Percentiles rank a stretch among this genome's conserved stretches.
phyloP scores from a whole-genome alignment of 2,888 invertebrate genomes.

The Ganaspis brasiliensis region DNA sequence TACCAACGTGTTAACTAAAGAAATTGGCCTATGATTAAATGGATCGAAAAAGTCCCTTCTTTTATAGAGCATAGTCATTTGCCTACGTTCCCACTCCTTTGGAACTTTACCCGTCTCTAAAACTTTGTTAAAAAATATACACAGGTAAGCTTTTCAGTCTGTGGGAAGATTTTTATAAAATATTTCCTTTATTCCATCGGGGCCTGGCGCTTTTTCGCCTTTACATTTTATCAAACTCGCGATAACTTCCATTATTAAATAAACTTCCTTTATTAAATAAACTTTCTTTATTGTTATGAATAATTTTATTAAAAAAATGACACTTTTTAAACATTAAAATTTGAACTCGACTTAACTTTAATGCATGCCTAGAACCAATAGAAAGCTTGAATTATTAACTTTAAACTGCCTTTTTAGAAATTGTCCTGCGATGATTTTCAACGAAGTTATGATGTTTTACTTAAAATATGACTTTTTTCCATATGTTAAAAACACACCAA shows the following conservation, averaged over 20 bases:
- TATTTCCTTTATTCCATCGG: too few relatives aligned
- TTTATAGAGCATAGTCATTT: slow-evolving; percentile 14
- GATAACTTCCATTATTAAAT: neutral
- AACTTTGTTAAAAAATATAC: slow-evolving; percentile 27
- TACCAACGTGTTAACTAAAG: neutral
- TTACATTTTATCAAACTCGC: slow-evolving; percentile 33
- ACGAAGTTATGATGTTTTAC: too few relatives aligned
- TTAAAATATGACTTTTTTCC: too few relatives aligned
- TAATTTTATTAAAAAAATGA: too few relatives aligned
- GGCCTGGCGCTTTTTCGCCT: slow-evolving; percentile 35
- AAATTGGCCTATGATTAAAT: slow-evolving; percentile 5
- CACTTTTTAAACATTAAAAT: too few relatives aligned
- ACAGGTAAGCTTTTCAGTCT: slow-evolving; percentile 10
- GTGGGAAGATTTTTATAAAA: too few relatives aligned
- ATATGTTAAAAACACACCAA: too few relatives aligned
- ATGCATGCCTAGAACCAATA: too few relatives aligned
- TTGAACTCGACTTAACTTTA: neutral
- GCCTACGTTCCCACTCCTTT: neutral
- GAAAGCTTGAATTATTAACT: neutral
- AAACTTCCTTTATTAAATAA: too few relatives aligned
- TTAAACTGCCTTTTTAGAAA: neutral
- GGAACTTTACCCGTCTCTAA: neutral
- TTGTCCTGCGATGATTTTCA: too few relatives aligned
- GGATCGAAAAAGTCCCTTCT: neutral
- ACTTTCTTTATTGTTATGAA: too few relatives aligned